Base-by-base conservation (phyloP, 2,113 vertebrate species). In the Progne subis region DNA sequence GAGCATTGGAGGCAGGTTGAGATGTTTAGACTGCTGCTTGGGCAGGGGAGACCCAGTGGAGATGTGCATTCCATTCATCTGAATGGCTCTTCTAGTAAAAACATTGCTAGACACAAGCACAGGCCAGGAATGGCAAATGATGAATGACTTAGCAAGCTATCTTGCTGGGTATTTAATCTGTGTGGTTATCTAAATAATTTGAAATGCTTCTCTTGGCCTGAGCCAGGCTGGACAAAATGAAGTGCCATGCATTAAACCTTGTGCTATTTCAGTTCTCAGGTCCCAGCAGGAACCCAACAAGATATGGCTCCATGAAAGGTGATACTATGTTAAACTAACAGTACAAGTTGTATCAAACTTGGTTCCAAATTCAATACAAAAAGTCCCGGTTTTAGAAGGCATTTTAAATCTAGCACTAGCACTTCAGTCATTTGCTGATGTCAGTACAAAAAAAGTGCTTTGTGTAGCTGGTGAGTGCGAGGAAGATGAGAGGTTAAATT, bases 141-240 rank as follows among this genome's bases (percentile, higher is more conserved):
- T 96, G 82, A 97, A 97, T 95, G 95, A 90, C 93, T 96, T 95
- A 74, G 92, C 87, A 88, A 93, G 94, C 79, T 96, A 78, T 92
- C 94, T 96, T 82, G 71, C 85, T 94, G 90, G 90, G 75, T 96
- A 86, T 91, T 96, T 96, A 94, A 97, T 96, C 93, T 90, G 93
- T 90, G 88, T 95, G 92, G 90, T 92, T 97, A 83, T 97, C 90
- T 90, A 96, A 96, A 95, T 94, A 95, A 96, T 88, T 92, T 75
- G 64, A 96, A 97, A 93, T 96, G 93, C 92, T 97, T 93, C 95
- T 95, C 91, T 96, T 97, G 95, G 95, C 94, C 52, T 83, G 76
- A 83, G 47, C 43, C 71, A 93, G 82, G 21, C 90, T 92, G 95
- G 88, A 81, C 94, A 93, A 86, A 95, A 80, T 78, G 59, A 96